phyloP scores from a whole-genome alignment of 2,888 invertebrate species.

The Cephus rjabovi region DNA sequence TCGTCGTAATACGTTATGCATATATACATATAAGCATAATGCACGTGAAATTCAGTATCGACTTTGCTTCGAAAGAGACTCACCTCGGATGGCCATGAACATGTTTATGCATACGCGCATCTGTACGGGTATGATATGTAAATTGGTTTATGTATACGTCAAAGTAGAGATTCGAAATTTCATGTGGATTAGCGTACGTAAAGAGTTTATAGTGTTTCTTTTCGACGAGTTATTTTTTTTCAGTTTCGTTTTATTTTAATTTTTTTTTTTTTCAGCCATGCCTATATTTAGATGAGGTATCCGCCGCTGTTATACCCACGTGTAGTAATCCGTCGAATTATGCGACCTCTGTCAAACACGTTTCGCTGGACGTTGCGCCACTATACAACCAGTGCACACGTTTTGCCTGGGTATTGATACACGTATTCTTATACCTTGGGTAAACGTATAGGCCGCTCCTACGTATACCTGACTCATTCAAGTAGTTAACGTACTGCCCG shows the following conservation, averaged over 20 bases:
- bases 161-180: background rate
- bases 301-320: background rate
- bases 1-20: background rate
- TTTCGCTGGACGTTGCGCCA: background rate
- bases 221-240: background rate
- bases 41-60: background rate
- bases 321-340: background rate
- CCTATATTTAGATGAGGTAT: background rate
- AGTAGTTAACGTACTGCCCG: background rate
- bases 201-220: background rate
- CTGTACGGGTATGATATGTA: background rate
- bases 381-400: background rate
- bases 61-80: background rate
- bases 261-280: background rate
- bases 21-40: background rate
- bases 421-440: background rate
- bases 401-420: background rate
- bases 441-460: background rate
- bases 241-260: background rate
- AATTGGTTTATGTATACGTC: background rate
- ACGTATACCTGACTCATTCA: background rate
- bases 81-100: background rate
- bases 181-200: background rate
- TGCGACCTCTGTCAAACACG: background rate
- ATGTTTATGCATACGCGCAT: background rate